Evolutionary conservation across 2,797 vertebrate genomes (phyloP).

Genomic region (Oryzias dopingdopingensis): DNA sequence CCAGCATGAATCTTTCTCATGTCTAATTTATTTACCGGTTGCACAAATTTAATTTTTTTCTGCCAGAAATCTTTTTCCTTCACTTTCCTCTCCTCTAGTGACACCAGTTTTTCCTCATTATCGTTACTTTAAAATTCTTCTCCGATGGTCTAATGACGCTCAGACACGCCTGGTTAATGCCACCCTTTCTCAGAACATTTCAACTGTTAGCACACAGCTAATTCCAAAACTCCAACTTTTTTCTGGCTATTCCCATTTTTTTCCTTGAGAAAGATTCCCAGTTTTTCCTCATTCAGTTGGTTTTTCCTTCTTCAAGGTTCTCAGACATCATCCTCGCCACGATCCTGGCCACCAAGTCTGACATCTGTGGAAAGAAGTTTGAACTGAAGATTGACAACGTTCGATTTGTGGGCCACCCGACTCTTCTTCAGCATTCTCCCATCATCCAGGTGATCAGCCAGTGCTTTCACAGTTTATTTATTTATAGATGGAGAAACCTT

Average conservation of each 20-base stretch:
- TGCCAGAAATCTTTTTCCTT: slow-evolving; percentile 47
- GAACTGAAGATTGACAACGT: slow-evolving; percentile 99
- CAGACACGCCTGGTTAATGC: slow-evolving; percentile 50
- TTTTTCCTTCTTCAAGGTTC: slow-evolving; percentile 78
- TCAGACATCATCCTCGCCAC: slow-evolving; percentile 97
- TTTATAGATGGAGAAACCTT: too few species aligned
- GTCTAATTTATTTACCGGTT: slow-evolving; percentile 53
- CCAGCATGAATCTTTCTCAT: slow-evolving; percentile 67
- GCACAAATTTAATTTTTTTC: slow-evolving; percentile 37
- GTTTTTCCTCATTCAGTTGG: too few species aligned
- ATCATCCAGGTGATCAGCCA: slow-evolving; percentile 82
- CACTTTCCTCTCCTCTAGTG: slow-evolving; percentile 49
- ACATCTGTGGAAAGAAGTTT: slow-evolving; percentile 98
- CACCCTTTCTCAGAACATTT: slow-evolving; percentile 36
- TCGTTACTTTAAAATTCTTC: neutral
- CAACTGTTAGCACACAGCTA: slow-evolving; percentile 29
- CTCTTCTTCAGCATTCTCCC: slow-evolving; percentile 88
- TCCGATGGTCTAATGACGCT: slow-evolving; percentile 32
- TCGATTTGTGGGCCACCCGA: slow-evolving; percentile 96
- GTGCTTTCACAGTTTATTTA: too few species aligned
- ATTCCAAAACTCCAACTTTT: slow-evolving; percentile 35
- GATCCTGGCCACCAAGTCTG: slow-evolving; percentile 97
- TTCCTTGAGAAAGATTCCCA: neutral
- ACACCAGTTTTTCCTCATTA: slow-evolving; percentile 36
- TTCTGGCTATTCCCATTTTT: slow-evolving; percentile 17